These are phyloP conservation scores for Pithecia hirsuta DNA, from an alignment of 2,797 vertebrate species.

Conservation along the genomic window DNA sequence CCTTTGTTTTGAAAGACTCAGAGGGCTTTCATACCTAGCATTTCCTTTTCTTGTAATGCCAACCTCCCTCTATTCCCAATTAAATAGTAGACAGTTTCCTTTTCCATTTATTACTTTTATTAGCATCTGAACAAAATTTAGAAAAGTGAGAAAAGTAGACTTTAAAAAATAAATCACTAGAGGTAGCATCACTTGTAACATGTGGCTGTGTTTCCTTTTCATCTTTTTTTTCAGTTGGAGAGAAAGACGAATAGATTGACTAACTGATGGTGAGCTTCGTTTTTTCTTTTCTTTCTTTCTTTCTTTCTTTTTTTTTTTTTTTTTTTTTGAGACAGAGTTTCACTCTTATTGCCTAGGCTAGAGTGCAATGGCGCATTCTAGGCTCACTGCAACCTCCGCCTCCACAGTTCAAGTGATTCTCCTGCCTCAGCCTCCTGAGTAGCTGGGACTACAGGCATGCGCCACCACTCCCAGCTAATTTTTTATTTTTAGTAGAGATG, in stretches of 20 bases:
- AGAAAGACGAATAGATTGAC: not conserved
- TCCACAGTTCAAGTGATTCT: too few relatives aligned
- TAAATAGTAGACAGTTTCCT: not conserved
- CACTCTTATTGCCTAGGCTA: too few relatives aligned
- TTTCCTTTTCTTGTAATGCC: constrained; percentile 12
- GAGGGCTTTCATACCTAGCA: not conserved
- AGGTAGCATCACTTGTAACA: not conserved
- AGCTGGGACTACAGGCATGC: too few relatives aligned
- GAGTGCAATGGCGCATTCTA: too few relatives aligned
- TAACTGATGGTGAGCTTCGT: accelerated
- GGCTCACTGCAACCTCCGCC: too few relatives aligned
- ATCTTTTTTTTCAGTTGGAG: not conserved
- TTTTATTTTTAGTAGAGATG: too few relatives aligned
- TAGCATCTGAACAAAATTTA: not conserved
- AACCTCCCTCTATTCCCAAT: not conserved
- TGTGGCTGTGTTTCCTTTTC: not conserved
- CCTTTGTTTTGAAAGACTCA: not conserved
- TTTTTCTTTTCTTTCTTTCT: too few relatives aligned
- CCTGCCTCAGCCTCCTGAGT: too few relatives aligned
- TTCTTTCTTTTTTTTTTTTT: too few relatives aligned
- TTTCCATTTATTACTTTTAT: not conserved
- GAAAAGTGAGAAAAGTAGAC: not conserved
- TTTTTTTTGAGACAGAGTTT: too few relatives aligned
- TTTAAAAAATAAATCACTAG: not conserved
- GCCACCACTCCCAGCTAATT: too few relatives aligned